Percentiles rank a stretch among this genome's conserved stretches.
phyloP scores from a whole-genome alignment of 23 tunicate genomes.

The Corella eumyota region DNA sequence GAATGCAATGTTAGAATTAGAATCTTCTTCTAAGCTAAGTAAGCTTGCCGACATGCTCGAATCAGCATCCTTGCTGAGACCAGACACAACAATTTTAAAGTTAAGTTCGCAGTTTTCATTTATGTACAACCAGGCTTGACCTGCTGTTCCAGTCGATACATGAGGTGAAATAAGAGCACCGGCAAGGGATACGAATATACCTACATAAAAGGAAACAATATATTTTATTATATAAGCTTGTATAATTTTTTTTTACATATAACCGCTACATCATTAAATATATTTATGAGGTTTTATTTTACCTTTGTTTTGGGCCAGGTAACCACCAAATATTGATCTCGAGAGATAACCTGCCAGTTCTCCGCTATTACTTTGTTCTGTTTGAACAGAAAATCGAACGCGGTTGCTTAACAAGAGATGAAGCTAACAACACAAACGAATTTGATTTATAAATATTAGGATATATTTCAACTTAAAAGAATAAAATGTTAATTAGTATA shows the following conservation, averaged over 20 bases:
- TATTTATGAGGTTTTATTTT: background rate
- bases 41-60: slow-evolving; percentile 33
- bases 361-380: slow-evolving; percentile 40
- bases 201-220: slow-evolving; percentile 8
- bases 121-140: slow-evolving; percentile 73
- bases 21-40: slow-evolving; percentile 37
- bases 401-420: slow-evolving; percentile 43
- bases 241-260: background rate
- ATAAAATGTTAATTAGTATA: too few species aligned
- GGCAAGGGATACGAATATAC: slow-evolving; percentile 39
- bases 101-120: slow-evolving; percentile 39
- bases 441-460: background rate
- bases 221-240: background rate
- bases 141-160: slow-evolving; percentile 69
- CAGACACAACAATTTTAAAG: slow-evolving; percentile 57
- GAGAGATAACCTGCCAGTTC: slow-evolving; percentile 40
- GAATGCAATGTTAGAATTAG: slow-evolving; percentile 14
- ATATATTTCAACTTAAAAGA: background rate
- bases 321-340: slow-evolving; percentile 24
- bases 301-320: slow-evolving; percentile 48
- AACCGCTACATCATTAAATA: background rate
- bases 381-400: slow-evolving; percentile 22
- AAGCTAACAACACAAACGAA: slow-evolving; percentile 16
- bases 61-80: slow-evolving; percentile 55
- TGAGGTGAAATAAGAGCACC: slow-evolving; percentile 53